Base-by-base conservation (phyloP, 2,888 invertebrate species). In the Callosobruchus maculatus region DNA sequence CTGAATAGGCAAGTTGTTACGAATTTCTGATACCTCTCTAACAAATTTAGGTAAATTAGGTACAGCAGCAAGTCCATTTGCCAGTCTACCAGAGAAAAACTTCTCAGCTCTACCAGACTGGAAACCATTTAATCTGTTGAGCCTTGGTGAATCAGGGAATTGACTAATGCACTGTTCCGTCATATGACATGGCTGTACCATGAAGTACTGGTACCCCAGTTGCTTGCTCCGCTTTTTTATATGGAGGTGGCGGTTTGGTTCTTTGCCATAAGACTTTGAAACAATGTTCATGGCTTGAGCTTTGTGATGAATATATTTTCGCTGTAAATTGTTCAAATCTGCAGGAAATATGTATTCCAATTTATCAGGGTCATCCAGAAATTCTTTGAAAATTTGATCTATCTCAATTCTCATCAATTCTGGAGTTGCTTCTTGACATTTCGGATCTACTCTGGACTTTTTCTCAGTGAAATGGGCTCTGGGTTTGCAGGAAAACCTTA, bases 241-340 rank as follows among this genome's bases (percentile, higher is more conserved):
- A 66, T 82, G 82, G 9, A 83, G 71, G 71, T 80, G 76, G 18
- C 83, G 76, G 71, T 84, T 79, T 0, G 86, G 85, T 75, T 86
- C 91, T 88, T 91, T 94, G 89, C 96, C 96, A 88, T 92, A 90
- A 81, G 95, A 96, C 87, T 93, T 94, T 0, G 95, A 94, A 82
- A 93, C 92, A 31, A 96, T 87, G 5, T 94, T 94, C 78, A 93
- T 86, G 77, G 90, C 89, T 70, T 89, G 89, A 18, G 93, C 93
- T 30, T 92, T 89, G 78, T 91, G 89, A 85, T 96, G 96, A 76
- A 96, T 91, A 83, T 94, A 95, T 18, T 93, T 94, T 79, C 96
- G 89, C 86, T 96, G 94, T 78, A 91, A 91, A 13, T 93, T 92
- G 18, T 92, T 93, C 75, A 95, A 88, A 69, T 93, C 93, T 2